Base-by-base conservation (phyloP, 2,113 vertebrate genomes). In the Nesogale talazaci region DNA sequence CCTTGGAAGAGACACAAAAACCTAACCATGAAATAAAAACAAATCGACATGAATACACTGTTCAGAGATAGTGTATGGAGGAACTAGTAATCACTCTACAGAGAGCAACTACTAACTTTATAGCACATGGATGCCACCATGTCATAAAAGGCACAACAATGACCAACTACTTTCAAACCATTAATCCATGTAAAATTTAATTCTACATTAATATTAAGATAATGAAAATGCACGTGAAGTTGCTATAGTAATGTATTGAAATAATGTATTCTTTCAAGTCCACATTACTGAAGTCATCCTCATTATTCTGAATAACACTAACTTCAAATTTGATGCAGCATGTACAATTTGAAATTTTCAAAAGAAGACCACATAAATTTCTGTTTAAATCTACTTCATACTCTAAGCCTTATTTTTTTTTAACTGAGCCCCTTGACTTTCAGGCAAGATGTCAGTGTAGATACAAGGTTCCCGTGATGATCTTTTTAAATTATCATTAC, bases 401-500 rank as follows among this genome's bases (percentile, higher is more conserved):
- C 40, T 86, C 40, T 75, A 89, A n/a, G 6, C 75, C 69, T 75
- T 91, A 36, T 76, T 86, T 70, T 67, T 89, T 88, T 46, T 77
- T 83, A 38, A 38, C 27, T 81, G 86, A 89, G 11, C 17, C 34
- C 42, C n/a, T 80, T 92, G 77, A 76, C 92, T 92, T 83, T 23
- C 63, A 92, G 10, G 34, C 31, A 87, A 38, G 36, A 75, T 65
- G 57, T 6, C 14, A 59, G 20, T 89, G 14, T 86, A 96, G 72
- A 93, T 31, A 83, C 19, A 91, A 79, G 31, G 29, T 36, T 93
- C 85, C 61, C 83, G 77, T 90, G 75, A 83, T 90, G 90, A 63
- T 65, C 57, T 57, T 86, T 92, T 91, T 84, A 79, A 96, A 96
- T 91, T 95, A 93, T 90, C 92, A 84, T 83, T 92, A 72, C 72